These are phyloP conservation scores for Phyllostomus discolor DNA, from an alignment of 2,113 vertebrate genomes.

Conservation along the genomic window DNA sequence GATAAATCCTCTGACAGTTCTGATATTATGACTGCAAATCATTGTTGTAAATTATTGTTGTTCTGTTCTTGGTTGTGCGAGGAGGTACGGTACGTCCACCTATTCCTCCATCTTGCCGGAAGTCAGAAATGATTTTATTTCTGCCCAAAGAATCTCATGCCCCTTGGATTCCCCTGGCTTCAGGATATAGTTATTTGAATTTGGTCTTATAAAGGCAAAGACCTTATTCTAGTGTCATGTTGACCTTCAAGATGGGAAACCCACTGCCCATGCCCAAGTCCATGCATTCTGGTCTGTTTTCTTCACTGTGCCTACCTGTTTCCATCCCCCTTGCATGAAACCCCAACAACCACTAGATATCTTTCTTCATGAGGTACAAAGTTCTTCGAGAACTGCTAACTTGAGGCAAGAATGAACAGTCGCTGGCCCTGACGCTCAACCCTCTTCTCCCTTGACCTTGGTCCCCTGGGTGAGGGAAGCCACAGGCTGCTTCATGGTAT, in stretches of 20 bases:
- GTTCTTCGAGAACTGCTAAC: background rate
- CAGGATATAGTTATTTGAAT: background rate
- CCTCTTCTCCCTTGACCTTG: background rate
- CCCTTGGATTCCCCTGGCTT: background rate
- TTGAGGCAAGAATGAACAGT: background rate
- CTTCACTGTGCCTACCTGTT: background rate
- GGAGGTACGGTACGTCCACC: too few relatives aligned
- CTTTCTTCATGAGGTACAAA: background rate
- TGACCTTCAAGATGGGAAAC: background rate
- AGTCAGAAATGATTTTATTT: too few relatives aligned
- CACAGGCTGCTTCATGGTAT: background rate
- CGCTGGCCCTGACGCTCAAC: background rate
- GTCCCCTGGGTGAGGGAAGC: background rate
- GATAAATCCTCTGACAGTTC: too few relatives aligned
- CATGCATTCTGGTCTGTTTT: background rate
- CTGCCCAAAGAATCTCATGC: constrained; percentile 28
- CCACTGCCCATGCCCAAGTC: background rate
- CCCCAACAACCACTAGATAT: too few relatives aligned
- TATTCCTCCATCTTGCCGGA: too few relatives aligned
- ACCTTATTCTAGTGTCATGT: background rate
- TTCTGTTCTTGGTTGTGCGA: too few relatives aligned
- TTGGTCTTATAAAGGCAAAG: background rate
- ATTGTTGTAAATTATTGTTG: too few relatives aligned
- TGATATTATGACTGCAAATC: too few relatives aligned
- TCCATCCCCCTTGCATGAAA: background rate